phyloP scores from a whole-genome alignment of 2,888 invertebrate species.

The Agriotes lineatus region DNA sequence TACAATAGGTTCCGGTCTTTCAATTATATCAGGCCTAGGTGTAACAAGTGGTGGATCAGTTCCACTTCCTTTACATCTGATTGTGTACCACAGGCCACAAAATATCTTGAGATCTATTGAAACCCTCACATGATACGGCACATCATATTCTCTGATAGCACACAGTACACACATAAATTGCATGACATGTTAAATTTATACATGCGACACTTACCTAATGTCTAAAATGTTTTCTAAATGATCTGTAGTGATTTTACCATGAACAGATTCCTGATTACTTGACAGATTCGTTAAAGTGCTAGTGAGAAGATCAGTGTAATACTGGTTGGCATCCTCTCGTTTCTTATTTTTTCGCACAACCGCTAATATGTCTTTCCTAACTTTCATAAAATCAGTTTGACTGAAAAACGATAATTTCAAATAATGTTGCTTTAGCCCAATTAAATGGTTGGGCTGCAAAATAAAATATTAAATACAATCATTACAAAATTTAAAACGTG shows the following conservation, averaged over 20 bases:
- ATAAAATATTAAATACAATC: slow-evolving; percentile 40
- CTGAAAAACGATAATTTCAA: slow-evolving; percentile 92
- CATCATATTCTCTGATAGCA: slow-evolving; percentile 96
- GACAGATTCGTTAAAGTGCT: slow-evolving; percentile 72
- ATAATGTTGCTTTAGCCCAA: slow-evolving; percentile 90
- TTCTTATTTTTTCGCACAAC: slow-evolving; percentile 90
- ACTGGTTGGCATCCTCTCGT: slow-evolving; percentile 82
- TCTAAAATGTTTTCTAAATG: slow-evolving; percentile 95
- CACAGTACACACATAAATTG: no score
- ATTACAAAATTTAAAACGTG: slow-evolving; percentile 20
- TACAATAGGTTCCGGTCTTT: slow-evolving; percentile 94
- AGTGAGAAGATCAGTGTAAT: slow-evolving; percentile 88
- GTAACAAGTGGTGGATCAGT: slow-evolving; percentile 75
- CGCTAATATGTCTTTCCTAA: slow-evolving; percentile 85
- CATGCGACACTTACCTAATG: slow-evolving; percentile 76
- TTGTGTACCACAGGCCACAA: slow-evolving; percentile 95
- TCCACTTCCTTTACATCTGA: slow-evolving; percentile 76
- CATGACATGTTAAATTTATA: no score
- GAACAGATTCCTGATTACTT: slow-evolving; percentile 60
- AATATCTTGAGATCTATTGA: slow-evolving; percentile 96
- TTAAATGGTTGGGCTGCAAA: slow-evolving; percentile 92
- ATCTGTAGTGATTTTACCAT: slow-evolving; percentile 75
- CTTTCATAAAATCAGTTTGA: slow-evolving; percentile 89
- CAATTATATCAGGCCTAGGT: slow-evolving; percentile 86
- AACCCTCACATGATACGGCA: slow-evolving; percentile 96